phyloP scores from a whole-genome alignment of 2,113 vertebrate genomes.

The Calypte anna region DNA sequence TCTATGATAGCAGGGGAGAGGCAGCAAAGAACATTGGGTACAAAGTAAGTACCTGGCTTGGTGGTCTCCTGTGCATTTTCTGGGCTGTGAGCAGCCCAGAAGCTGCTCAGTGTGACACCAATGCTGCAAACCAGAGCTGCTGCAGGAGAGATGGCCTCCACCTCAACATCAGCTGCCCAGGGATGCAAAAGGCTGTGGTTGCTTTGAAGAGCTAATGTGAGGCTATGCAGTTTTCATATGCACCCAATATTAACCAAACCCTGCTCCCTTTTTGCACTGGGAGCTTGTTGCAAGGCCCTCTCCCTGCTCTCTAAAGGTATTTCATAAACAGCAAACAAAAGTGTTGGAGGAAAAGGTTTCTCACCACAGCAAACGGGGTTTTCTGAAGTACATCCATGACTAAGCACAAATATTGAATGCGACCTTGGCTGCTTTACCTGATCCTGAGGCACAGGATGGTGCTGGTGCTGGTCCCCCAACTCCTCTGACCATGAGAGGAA shows the following conservation, averaged over 20 bases:
- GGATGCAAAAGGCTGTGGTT: not conserved
- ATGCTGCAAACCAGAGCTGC: not conserved
- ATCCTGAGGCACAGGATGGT: not conserved
- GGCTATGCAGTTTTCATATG: not conserved
- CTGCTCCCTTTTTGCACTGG: not conserved
- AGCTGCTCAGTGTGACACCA: not conserved
- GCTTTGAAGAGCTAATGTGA: not conserved
- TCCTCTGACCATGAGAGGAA: rapidly evolving
- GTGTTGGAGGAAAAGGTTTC: not conserved
- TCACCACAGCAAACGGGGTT: not conserved
- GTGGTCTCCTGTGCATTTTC: rapidly evolving
- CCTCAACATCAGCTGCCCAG: rapidly evolving
- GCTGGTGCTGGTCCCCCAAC: not conserved
- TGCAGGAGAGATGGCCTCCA: not conserved
- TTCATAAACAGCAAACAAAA: not conserved
- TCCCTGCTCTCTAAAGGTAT: not conserved
- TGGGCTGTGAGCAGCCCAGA: not conserved
- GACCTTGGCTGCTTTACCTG: not conserved
- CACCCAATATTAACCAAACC: not conserved
- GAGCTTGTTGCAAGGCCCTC: not conserved
- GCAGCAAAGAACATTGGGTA: not conserved
- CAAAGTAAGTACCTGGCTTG: not conserved
- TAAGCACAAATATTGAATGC: not conserved
- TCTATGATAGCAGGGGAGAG: rapidly evolving
- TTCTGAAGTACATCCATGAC: not conserved